Conservation (phyloP, 2,797 vertebrate species). For the Crax fasciolata region DNA sequence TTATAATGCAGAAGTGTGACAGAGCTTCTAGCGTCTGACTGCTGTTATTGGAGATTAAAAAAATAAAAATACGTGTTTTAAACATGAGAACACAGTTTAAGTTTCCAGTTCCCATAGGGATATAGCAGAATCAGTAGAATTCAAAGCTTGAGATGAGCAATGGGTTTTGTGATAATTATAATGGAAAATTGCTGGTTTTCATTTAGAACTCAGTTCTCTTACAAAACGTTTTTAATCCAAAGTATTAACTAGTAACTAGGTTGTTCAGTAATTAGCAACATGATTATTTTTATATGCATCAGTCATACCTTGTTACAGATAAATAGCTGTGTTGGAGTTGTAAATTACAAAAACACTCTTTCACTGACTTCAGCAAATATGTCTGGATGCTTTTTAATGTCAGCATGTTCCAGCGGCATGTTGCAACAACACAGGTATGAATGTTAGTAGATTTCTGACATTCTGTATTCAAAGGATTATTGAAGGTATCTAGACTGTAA, state of each 20-base stretch:
- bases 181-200: not conserved
- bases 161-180: not conserved
- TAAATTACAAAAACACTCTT: constrained; percentile 33
- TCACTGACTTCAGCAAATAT: constrained; percentile 58
- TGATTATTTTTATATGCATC: not conserved
- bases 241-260: not conserved
- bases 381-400: constrained; percentile 44
- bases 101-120: not conserved
- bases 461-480: constrained; percentile 46
- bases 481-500: not conserved
- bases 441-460: constrained; percentile 42
- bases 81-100: not conserved
- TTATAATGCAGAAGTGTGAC: not conserved
- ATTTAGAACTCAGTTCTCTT: not conserved
- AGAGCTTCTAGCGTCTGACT: not conserved
- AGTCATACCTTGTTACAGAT: constrained; percentile 22
- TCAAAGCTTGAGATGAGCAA: not conserved
- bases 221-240: constrained; percentile 5
- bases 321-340: constrained; percentile 10
- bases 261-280: constrained; percentile 14
- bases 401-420: constrained; percentile 19
- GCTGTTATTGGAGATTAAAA: not conserved
- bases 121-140: not conserved
- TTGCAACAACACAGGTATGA: constrained; percentile 68
- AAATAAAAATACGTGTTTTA: not conserved